Percentiles rank a stretch among this genome's conserved stretches.
These are phyloP conservation scores for Agrotis ipsilon DNA, from an alignment of 2,888 invertebrate genomes.

Conservation along the genomic window DNA sequence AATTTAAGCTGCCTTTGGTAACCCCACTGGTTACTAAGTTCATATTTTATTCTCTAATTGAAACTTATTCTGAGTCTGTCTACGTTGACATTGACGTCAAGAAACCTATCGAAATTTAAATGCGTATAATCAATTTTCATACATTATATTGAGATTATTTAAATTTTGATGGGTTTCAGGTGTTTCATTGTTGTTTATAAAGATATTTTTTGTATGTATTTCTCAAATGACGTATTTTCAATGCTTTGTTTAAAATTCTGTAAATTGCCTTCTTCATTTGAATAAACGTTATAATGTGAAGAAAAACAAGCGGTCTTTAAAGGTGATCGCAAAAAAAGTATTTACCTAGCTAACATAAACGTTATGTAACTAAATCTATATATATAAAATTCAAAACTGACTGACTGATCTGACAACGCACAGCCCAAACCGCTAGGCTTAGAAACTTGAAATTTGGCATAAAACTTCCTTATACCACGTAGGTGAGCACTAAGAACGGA, in stretches of 20 bases:
- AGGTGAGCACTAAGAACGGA: too few relatives aligned
- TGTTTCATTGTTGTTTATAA: constrained; percentile 22
- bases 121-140: too few relatives aligned
- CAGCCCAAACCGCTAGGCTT: too few relatives aligned
- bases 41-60: too few relatives aligned
- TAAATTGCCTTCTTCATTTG: constrained; percentile 30
- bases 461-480: too few relatives aligned
- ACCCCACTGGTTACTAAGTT: too few relatives aligned
- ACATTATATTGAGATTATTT: too few relatives aligned
- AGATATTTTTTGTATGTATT: constrained; percentile 15
- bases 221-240: constrained; percentile 15
- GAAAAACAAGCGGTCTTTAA: constrained; percentile 27
- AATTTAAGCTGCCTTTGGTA: too few relatives aligned
- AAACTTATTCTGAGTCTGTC: constrained; percentile 31
- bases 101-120: constrained; percentile 20
- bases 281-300: constrained; percentile 38
- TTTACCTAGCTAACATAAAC: neutral
- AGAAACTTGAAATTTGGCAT: too few relatives aligned
- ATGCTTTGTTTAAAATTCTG: constrained; percentile 21
- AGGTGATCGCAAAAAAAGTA: constrained; percentile 10
- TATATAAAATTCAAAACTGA: too few relatives aligned
- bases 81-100: neutral
- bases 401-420: too few relatives aligned
- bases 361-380: constrained; percentile 32
- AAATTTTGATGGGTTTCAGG: too few relatives aligned